Percentiles rank a stretch among this genome's conserved stretches.
Conservation (phyloP, 1,140 invertebrate species). For the Lepidostoma basale region DNA sequence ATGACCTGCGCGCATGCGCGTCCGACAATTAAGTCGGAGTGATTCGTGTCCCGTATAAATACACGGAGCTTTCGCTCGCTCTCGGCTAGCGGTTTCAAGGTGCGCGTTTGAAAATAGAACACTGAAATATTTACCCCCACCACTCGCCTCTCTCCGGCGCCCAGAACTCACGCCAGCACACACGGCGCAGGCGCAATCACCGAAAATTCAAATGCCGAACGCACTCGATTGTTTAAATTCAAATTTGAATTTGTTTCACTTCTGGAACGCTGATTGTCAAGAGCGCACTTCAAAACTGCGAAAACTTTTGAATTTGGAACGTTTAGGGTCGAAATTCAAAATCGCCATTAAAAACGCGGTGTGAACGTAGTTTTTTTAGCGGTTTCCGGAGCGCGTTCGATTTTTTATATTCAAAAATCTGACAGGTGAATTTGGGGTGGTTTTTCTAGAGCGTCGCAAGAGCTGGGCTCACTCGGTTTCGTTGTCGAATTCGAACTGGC, state of each 20-base stretch:
- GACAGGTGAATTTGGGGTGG: background rate
- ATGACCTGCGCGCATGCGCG: too few species aligned
- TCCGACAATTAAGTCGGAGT: too few species aligned
- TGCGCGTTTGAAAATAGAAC: background rate
- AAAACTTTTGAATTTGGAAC: too few species aligned
- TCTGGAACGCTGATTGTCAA: too few species aligned
- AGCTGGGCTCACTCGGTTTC: conserved; percentile 7
- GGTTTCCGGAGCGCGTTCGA: background rate
- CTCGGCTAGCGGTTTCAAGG: background rate
- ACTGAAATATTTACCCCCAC: background rate
- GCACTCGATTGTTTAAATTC: too few species aligned
- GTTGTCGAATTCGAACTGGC: conserved; percentile 2
- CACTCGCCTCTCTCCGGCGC: background rate
- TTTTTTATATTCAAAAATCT: too few species aligned
- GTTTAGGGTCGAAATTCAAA: too few species aligned
- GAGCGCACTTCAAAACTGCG: too few species aligned
- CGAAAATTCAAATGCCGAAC: background rate
- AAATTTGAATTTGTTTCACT: too few species aligned
- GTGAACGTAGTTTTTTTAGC: background rate
- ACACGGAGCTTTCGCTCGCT: too few species aligned
- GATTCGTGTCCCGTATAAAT: too few species aligned
- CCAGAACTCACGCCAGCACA: background rate
- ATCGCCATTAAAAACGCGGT: too few species aligned
- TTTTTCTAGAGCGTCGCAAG: background rate
- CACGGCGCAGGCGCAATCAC: background rate